These are phyloP conservation scores for Eudyptes chrysolophus DNA, from an alignment of 2,113 vertebrate genomes.

Conservation along the genomic window DNA sequence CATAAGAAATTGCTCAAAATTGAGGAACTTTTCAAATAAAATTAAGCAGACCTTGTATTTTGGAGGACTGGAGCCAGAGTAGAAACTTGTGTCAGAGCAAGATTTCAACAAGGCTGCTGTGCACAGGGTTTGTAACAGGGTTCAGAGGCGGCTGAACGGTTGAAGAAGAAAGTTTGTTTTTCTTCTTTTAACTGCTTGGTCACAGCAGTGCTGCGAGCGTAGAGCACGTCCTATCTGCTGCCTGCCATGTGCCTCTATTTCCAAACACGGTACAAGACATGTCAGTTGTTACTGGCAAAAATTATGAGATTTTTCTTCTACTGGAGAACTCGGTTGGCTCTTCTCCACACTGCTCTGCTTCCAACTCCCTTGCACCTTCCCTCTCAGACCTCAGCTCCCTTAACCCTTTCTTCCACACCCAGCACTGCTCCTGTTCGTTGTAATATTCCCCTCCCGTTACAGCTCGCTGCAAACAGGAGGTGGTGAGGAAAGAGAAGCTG, in stretches of 20 bases:
- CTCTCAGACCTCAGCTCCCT: not conserved
- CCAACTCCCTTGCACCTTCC: not conserved
- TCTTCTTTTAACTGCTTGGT: not conserved
- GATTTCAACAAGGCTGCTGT: not conserved
- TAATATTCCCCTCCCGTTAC: fast-evolving
- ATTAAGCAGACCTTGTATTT: not conserved
- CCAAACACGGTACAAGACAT: not conserved
- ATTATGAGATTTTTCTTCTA: not conserved
- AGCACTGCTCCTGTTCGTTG: not conserved
- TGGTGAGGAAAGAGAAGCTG: not conserved
- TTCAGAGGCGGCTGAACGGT: not conserved
- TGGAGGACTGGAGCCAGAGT: not conserved
- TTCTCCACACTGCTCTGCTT: not conserved
- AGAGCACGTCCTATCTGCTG: not conserved
- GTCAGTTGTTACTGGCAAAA: not conserved
- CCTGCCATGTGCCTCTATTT: not conserved
- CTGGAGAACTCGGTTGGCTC: not conserved
- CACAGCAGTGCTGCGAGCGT: not conserved
- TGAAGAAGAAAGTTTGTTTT: conserved; percentile 26
- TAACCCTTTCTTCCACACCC: not conserved
- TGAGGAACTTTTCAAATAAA: not conserved
- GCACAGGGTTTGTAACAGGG: not conserved
- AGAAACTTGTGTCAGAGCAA: not conserved
- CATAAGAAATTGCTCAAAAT: not conserved
- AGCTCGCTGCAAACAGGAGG: not conserved